Percentiles rank a stretch among this genome's conserved stretches.
phyloP scores from a whole-genome alignment of 2,888 invertebrate species.

The Morpho achilles region DNA sequence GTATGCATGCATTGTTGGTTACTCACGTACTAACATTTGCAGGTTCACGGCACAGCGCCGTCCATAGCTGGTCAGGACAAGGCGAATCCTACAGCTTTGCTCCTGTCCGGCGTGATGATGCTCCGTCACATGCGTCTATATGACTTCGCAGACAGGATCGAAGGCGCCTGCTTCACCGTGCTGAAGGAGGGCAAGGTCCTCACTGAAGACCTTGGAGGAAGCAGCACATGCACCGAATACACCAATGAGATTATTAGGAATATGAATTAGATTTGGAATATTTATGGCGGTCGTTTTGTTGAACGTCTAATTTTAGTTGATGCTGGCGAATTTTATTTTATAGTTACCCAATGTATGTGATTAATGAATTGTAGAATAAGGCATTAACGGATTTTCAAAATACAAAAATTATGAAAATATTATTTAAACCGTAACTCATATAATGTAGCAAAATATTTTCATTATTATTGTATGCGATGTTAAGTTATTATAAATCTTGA shows the following conservation, averaged over 20 bases:
- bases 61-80: slow-evolving; percentile 97
- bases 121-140: slow-evolving; percentile 91
- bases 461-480: no score
- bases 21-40: slow-evolving; percentile 27
- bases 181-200: slow-evolving; percentile 90
- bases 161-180: slow-evolving; percentile 90
- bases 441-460: no score
- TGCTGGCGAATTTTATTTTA: not conserved
- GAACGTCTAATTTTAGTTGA: no score
- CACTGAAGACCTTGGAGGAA: slow-evolving; percentile 97
- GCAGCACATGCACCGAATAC: slow-evolving; percentile 94
- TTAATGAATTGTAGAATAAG: no score
- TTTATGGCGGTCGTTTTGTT: no score
- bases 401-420: no score
- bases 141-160: slow-evolving; percentile 87
- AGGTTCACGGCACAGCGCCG: slow-evolving; percentile 98
- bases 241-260: slow-evolving; percentile 89
- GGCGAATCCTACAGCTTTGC: slow-evolving; percentile 98
- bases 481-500: no score
- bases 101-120: slow-evolving; percentile 99
- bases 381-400: no score
- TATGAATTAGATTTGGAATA: slow-evolving; percentile 34
- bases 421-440: no score
- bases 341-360: not conserved
- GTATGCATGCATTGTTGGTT: slow-evolving; percentile 1